These are phyloP conservation scores for Paradisaea rubra DNA, from an alignment of 2,113 vertebrate species.

Conservation along the genomic window DNA sequence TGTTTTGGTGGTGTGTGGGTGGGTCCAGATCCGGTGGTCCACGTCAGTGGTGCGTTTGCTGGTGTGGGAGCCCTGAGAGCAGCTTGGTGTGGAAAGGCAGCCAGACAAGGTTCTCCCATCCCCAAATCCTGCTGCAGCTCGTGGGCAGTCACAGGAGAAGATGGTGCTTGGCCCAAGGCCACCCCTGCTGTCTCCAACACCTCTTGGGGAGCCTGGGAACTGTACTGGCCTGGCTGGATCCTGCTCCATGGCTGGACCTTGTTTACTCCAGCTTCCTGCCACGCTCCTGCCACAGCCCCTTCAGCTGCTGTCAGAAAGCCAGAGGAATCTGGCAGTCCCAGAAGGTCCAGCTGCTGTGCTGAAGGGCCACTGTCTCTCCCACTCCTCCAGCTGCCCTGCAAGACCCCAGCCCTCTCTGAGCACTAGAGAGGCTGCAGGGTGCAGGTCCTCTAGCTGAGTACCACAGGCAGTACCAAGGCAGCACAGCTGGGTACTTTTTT, in stretches of 20 bases:
- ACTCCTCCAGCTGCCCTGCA: not conserved
- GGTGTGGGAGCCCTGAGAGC: not conserved
- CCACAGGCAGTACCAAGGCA: not conserved
- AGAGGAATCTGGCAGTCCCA: constrained; percentile 4
- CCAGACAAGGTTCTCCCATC: not conserved
- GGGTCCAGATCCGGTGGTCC: not conserved
- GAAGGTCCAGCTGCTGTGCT: not conserved
- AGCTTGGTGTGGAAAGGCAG: not conserved
- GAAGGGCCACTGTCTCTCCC: not conserved
- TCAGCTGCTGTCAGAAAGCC: not conserved
- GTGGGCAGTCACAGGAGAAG: not conserved
- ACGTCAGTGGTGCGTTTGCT: not conserved
- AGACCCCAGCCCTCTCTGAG: not conserved
- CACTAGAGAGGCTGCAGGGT: not conserved
- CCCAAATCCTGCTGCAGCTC: not conserved
- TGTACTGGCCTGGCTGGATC: not conserved
- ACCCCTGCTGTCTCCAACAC: not conserved
- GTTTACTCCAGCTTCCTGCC: not conserved
- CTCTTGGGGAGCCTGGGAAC: constrained; percentile 8
- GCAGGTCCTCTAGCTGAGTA: not conserved
- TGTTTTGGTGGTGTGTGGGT: not conserved
- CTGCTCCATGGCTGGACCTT: not conserved
- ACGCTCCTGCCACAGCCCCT: not conserved
- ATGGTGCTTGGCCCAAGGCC: not conserved
- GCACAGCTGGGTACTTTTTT: accelerated